These are phyloP conservation scores for Taenioides sp. DNA, from an alignment of 2,797 vertebrate genomes.

Conservation along the genomic window DNA sequence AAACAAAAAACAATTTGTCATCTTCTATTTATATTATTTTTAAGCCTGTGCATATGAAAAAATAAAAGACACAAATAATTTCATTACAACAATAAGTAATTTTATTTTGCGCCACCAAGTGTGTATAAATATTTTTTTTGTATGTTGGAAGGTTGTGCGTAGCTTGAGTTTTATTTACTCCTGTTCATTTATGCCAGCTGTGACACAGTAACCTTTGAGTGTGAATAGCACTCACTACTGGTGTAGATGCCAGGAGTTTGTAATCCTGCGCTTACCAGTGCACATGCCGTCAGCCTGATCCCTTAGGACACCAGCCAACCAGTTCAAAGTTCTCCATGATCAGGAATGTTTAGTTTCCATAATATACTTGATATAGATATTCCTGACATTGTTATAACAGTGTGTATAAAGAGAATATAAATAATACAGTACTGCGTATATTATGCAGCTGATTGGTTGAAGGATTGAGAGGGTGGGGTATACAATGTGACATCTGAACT, in stretches of 20 bases:
- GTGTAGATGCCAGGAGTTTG: constrained; percentile 15
- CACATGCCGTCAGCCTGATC: constrained; percentile 12
- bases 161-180: neutral
- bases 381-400: neutral
- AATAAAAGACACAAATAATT: neutral
- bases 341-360: constrained; percentile 49
- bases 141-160: neutral
- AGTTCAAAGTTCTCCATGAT: constrained; percentile 17
- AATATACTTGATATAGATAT: constrained; percentile 19
- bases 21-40: neutral
- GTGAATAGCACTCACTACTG: constrained; percentile 3
- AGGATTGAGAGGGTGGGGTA: constrained; percentile 39
- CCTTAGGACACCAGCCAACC: constrained; percentile 16
- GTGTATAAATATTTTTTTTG: neutral
- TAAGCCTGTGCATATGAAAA: neutral
- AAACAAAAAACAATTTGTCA: neutral
- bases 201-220: neutral
- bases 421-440: neutral
- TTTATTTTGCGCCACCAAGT: neutral
- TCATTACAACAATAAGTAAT: neutral
- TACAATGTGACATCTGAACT: constrained; percentile 20
- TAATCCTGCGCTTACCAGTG: constrained; percentile 16
- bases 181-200: neutral
- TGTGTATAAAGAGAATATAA: constrained; percentile 4
- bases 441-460: constrained; percentile 47